Percentiles rank a stretch among this genome's conserved stretches.
phyloP scores from a whole-genome alignment of 2,888 invertebrate genomes.

The Ophioninae sp. region DNA sequence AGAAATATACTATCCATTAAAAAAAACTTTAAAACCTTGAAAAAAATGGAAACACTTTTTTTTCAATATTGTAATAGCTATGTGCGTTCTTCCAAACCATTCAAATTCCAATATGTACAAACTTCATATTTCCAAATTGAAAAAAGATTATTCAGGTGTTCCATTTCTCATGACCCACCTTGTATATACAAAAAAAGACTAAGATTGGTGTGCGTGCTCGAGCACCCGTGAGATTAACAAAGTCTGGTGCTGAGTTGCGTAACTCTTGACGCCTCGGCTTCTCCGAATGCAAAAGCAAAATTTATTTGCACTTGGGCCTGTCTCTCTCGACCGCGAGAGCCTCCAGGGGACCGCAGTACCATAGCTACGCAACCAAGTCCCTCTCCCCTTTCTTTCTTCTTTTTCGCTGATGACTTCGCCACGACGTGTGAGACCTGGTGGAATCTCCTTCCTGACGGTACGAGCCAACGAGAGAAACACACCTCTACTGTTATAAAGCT shows the following conservation, averaged over 20 bases:
- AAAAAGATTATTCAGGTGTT: too few species aligned
- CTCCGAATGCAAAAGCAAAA: constrained; percentile 61
- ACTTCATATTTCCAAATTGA: too few species aligned
- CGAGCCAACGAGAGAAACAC: constrained; percentile 38
- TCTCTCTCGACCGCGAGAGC: constrained; percentile 38
- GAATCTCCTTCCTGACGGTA: constrained; percentile 46
- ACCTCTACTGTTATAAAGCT: constrained; percentile 31
- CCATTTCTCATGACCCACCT: too few species aligned
- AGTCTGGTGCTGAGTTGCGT: constrained; percentile 62
- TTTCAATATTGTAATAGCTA: too few species aligned
- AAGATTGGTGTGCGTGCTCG: constrained; percentile 52
- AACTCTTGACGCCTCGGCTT: constrained; percentile 48
- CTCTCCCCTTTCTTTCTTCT: constrained; percentile 22
- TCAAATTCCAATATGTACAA: too few species aligned
- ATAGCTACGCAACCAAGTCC: constrained; percentile 20
- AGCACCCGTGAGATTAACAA: constrained; percentile 63
- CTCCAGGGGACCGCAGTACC: constrained; percentile 38
- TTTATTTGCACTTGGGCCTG: constrained; percentile 59
- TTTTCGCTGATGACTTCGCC: constrained; percentile 43
- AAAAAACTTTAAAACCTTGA: too few species aligned
- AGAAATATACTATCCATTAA: too few species aligned
- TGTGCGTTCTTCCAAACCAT: too few species aligned
- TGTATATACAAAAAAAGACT: not conserved
- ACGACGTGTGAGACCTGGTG: constrained; percentile 42
- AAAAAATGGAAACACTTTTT: too few species aligned